Evolutionary conservation across 1,140 invertebrate species (phyloP).

Genomic region (Cydia pomonella): DNA sequence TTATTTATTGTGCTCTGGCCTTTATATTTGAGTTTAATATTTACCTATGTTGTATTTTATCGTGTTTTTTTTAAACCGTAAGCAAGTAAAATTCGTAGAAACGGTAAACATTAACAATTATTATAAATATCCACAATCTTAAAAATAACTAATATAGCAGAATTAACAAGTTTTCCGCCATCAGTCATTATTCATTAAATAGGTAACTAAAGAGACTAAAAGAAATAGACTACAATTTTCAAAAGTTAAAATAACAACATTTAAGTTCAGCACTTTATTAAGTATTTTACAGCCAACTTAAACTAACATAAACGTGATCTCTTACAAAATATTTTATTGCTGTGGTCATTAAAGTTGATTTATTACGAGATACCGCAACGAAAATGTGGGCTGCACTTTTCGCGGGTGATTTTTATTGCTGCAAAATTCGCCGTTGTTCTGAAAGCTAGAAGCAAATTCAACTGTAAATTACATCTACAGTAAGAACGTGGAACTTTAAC

Average conservation of each 20-base stretch:
- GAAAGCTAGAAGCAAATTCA: constrained; percentile 8
- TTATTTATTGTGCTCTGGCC: too few relatives aligned
- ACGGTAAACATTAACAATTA: too few relatives aligned
- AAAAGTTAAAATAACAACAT: neutral
- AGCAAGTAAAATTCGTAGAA: too few relatives aligned
- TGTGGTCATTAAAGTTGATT: constrained; percentile 29
- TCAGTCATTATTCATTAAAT: neutral
- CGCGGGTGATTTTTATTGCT: constrained; percentile 29
- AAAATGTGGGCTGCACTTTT: constrained; percentile 29
- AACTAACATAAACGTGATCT: constrained; percentile 32
- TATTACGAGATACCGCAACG: constrained; percentile 29
- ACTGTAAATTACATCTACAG: constrained; percentile 19
- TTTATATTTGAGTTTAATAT: too few relatives aligned
- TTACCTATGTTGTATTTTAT: too few relatives aligned
- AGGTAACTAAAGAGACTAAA: neutral
- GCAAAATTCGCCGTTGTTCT: constrained; percentile 21
- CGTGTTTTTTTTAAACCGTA: too few relatives aligned
- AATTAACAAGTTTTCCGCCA: neutral
- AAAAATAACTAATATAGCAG: neutral
- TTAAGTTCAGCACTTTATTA: neutral
- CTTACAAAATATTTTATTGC: constrained; percentile 34
- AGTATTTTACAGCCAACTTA: constrained; percentile 16
- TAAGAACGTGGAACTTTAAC: constrained; percentile 12
- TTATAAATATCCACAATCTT: too few relatives aligned
- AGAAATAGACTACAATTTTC: neutral